Conservation (phyloP, 2,797 vertebrate genomes). For the Pangasius macronema region DNA sequence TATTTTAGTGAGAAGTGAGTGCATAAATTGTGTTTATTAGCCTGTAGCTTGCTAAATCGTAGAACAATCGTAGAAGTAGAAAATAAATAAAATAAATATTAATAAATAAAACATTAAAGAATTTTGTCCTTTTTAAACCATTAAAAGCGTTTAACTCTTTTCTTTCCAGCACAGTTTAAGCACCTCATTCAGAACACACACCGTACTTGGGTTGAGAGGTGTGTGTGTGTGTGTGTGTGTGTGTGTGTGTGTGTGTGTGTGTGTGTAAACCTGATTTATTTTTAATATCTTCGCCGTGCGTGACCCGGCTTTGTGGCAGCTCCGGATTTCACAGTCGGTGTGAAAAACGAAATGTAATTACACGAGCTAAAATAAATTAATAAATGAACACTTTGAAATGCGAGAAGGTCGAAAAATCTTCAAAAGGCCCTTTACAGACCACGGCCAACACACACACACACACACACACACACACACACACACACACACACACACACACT, state of each 20-base stretch:
- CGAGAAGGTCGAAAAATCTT: slow-evolving; percentile 53
- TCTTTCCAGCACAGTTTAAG: not conserved
- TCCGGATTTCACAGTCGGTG: slow-evolving; percentile 31
- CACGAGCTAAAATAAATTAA: slow-evolving; percentile 57
- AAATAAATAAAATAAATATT: not conserved
- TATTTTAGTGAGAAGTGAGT: not conserved
- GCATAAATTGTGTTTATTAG: not conserved
- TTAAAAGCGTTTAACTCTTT: not conserved
- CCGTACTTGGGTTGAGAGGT: not conserved
- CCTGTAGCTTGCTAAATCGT: not conserved
- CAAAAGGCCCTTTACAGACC: slow-evolving; percentile 48
- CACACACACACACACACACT: not conserved
- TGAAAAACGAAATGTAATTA: slow-evolving; percentile 49
- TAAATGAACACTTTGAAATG: slow-evolving; percentile 65
- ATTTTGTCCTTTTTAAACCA: not conserved
- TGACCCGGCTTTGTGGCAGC: not conserved
- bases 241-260: slow-evolving; percentile 12
- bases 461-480: slow-evolving; percentile 29
- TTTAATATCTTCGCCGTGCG: slow-evolving; percentile 43
- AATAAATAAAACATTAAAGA: not conserved
- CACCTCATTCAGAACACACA: not conserved
- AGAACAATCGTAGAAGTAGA: not conserved
- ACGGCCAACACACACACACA: slow-evolving; percentile 60
- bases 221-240: slow-evolving; percentile 21
- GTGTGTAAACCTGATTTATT: slow-evolving; percentile 52